Base-by-base conservation (phyloP, 2,888 invertebrate species). In the Tanytarsus gracilentus region DNA sequence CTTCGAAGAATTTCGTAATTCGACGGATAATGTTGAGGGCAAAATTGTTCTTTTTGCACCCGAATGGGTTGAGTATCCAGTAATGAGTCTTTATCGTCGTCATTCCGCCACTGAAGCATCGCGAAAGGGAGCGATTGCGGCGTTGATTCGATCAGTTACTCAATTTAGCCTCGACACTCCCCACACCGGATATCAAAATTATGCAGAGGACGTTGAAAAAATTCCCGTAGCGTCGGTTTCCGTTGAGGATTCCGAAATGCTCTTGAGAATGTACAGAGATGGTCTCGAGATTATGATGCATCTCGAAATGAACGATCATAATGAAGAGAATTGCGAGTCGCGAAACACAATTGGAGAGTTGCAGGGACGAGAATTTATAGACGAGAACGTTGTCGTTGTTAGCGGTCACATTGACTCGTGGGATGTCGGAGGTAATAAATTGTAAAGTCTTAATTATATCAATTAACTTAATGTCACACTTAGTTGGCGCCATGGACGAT, bases 371-470 rank as follows among this genome's bases (percentile, higher is more conserved):
- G 65, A 68, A 14, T 58, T 69, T 2, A 72, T 74, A 3, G 74
- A 76, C 16, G 65, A 63, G 39, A 66, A 66, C 63, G 75, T 85
- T 0, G 88, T 90, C 0, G 76, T 91, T 18, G 79, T 90, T 16
- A 87, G 88, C 2, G 91, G 90, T 11, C 91, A 91, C 70, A 76
- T 91, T 25, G 91, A 91, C 68, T 87, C 87, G 68, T 91, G 90
- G 90, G 89, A 91, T 71, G 86, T 90, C 8, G 90, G 90, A n/a
- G n/a, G n/a, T n/a, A n/a, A n/a, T n/a, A n/a, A n/a, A n/a, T n/a
- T n/a, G n/a, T n/a, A n/a, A n/a, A n/a, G n/a, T n/a, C n/a, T n/a
- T n/a, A n/a, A n/a, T n/a, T n/a, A n/a, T n/a, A n/a, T n/a, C n/a
- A n/a, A n/a, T n/a, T n/a, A n/a, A n/a, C n/a, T n/a, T n/a, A n/a